Percentiles rank a stretch among this genome's conserved stretches.
Evolutionary conservation across 30 jellyfish, hydroid and myxozoan species (phyloP).

Genomic region (Phacellophora camtschatica): DNA sequence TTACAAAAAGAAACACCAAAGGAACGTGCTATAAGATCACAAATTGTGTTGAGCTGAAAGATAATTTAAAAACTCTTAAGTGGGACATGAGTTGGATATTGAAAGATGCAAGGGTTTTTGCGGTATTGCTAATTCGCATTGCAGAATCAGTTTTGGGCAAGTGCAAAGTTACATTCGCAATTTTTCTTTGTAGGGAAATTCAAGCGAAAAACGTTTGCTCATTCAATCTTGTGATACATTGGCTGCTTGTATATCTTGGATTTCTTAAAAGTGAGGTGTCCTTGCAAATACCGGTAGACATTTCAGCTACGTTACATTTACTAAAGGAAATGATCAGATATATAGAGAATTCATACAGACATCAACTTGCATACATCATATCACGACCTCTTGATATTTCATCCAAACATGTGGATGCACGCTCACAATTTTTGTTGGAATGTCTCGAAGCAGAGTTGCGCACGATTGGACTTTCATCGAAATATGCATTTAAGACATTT

Average conservation of each 20-base stretch:
- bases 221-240: neutral
- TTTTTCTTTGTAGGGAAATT: neutral
- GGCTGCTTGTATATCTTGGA: slow-evolving; percentile 38
- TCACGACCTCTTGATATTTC: slow-evolving; percentile 13
- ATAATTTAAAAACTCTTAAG: neutral
- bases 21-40: no score
- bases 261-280: slow-evolving; percentile 30
- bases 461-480: slow-evolving; percentile 27
- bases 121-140: neutral
- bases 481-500: slow-evolving; percentile 48
- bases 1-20: no score
- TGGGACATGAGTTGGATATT: neutral
- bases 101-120: slow-evolving; percentile 20
- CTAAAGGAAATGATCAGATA: neutral
- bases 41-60: neutral
- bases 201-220: neutral
- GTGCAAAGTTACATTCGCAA: slow-evolving; percentile 12
- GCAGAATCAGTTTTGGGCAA: neutral
- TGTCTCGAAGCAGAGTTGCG: slow-evolving; percentile 32
- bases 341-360: neutral
- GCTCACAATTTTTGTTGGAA: neutral
- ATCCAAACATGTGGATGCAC: neutral
- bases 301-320: neutral
- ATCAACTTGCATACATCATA: slow-evolving; percentile 34
- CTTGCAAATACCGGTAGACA: neutral